Conservation (phyloP, 2,113 vertebrate species). For the Emydocephalus ijimae region DNA sequence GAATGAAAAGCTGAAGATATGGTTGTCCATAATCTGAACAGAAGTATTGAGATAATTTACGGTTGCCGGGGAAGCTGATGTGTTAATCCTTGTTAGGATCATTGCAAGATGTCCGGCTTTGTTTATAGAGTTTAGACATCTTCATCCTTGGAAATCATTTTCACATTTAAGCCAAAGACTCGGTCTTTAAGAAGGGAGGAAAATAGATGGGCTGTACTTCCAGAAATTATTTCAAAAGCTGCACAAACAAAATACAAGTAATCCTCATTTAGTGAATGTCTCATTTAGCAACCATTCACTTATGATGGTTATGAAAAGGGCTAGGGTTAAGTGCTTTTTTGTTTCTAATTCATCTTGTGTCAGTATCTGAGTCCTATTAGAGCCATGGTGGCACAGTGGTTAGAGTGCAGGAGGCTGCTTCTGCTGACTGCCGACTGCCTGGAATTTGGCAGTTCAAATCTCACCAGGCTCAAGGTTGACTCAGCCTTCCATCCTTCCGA, state of each 20-base stretch:
- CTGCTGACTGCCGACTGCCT: no score
- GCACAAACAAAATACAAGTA: not conserved
- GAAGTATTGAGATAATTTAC: not conserved
- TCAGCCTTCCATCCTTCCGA: no score
- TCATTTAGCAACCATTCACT: not conserved
- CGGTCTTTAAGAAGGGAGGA: not conserved
- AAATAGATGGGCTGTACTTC: not conserved
- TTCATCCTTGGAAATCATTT: not conserved
- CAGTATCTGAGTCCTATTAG: not conserved
- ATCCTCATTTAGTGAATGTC: not conserved
- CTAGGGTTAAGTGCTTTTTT: not conserved
- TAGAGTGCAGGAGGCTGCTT: no score
- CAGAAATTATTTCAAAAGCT: not conserved
- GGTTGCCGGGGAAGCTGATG: not conserved
- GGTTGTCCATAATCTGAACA: not conserved
- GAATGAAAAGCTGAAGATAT: not conserved
- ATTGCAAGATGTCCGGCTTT: not conserved
- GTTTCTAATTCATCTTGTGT: not conserved
- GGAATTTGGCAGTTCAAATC: no score
- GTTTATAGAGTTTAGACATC: not conserved
- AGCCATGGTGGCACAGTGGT: no score
- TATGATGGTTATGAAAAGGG: not conserved
- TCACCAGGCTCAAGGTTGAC: no score
- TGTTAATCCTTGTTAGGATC: not conserved
- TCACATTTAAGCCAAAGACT: not conserved